Conservation (phyloP, 2,113 vertebrate species). For the Corythornis cristatus region DNA sequence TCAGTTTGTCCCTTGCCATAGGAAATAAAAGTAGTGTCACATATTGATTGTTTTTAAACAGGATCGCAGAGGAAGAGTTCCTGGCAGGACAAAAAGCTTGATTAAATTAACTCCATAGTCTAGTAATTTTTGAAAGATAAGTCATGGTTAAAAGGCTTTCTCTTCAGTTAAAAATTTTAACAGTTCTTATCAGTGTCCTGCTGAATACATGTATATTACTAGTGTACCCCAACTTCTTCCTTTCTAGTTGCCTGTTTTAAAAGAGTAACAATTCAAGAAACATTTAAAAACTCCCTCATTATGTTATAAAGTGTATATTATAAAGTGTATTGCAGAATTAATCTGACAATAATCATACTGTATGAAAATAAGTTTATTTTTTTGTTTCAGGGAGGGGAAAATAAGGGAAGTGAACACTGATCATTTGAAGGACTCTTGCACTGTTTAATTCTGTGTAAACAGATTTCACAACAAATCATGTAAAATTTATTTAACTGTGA, state of each 20-base stretch:
- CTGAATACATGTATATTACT: background rate
- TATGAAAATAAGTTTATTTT: slow-evolving; percentile 18
- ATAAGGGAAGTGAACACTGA: background rate
- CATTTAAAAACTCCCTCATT: background rate
- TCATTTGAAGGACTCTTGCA: background rate
- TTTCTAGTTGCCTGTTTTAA: background rate
- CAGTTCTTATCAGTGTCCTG: background rate
- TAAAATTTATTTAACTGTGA: background rate
- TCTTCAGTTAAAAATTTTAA: background rate
- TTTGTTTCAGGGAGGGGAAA: background rate
- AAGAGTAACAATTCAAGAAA: background rate
- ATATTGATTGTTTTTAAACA: background rate
- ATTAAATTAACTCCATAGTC: background rate
- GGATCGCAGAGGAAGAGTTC: background rate
- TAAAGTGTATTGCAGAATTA: background rate
- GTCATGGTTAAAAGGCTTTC: background rate
- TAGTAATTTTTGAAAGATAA: background rate
- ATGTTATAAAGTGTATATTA: background rate
- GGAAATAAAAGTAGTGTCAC: background rate
- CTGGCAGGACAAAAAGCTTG: background rate
- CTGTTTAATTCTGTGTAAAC: background rate
- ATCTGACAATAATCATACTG: background rate
- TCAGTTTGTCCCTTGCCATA: background rate
- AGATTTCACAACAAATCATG: background rate
- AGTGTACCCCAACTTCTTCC: background rate